These are phyloP conservation scores for Campodea augens DNA, from an alignment of 1,140 invertebrate genomes.

Conservation along the genomic window DNA sequence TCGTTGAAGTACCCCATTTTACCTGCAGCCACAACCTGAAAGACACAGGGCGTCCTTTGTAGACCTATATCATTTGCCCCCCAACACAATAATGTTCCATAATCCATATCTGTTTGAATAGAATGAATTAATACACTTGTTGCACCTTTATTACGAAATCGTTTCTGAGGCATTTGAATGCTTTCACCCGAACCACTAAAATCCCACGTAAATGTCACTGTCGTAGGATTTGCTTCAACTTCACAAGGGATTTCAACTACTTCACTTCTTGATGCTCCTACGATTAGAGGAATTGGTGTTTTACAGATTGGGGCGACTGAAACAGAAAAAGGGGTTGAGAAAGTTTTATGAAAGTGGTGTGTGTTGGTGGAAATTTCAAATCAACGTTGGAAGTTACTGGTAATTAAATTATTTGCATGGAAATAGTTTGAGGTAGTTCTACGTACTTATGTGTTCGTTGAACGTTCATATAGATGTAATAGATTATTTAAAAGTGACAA, in stretches of 20 bases:
- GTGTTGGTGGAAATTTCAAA: too few relatives aligned
- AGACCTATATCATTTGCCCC: constrained; percentile 58
- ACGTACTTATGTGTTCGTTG: too few relatives aligned
- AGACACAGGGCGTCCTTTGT: constrained; percentile 62
- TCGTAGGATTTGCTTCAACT: constrained; percentile 63
- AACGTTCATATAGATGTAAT: too few relatives aligned
- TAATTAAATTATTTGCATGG: too few relatives aligned
- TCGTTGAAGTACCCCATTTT: too few relatives aligned
- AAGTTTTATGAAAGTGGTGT: too few relatives aligned
- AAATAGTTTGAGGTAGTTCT: too few relatives aligned
- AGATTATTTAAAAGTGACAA: too few relatives aligned
- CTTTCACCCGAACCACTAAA: constrained; percentile 72
- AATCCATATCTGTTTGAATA: constrained; percentile 64
- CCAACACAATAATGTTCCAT: constrained; percentile 68
- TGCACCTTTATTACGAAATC: constrained; percentile 38
- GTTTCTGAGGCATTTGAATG: constrained; percentile 45
- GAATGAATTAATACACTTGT: constrained; percentile 65
- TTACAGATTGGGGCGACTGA: constrained; percentile 20
- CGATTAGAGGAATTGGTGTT: constrained; percentile 15
- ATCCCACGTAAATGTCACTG: constrained; percentile 64
- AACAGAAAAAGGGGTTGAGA: background rate
- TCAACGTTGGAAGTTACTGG: too few relatives aligned
- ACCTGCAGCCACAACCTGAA: constrained; percentile 61
- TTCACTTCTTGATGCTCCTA: constrained; percentile 66
- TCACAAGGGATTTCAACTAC: constrained; percentile 59